These are phyloP conservation scores for Monopterus albus DNA, from an alignment of 2,113 vertebrate genomes.

Conservation along the genomic window DNA sequence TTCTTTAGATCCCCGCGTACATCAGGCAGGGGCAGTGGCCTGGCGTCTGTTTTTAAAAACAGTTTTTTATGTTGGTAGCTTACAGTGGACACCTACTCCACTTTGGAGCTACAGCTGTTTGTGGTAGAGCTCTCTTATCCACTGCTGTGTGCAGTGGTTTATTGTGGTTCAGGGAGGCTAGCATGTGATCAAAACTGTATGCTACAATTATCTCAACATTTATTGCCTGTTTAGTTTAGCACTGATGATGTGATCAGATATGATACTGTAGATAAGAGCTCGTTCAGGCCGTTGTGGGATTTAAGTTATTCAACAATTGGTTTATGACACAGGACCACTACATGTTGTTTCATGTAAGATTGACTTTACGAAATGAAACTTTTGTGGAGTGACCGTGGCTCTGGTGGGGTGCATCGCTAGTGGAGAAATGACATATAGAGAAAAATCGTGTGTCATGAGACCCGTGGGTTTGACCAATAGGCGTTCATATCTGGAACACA, in stretches of 20 bases:
- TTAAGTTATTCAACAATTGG: background rate
- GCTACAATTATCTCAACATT: slow-evolving; percentile 33
- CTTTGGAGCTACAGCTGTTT: no score
- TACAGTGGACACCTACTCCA: no score
- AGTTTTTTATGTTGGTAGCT: no score
- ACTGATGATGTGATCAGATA: slow-evolving; percentile 18
- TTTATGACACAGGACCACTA: slow-evolving; percentile 9
- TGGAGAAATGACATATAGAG: slow-evolving; percentile 30
- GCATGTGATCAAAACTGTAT: slow-evolving; percentile 49
- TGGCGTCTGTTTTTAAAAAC: no score
- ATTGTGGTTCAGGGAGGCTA: slow-evolving; percentile 43
- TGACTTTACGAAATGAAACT: slow-evolving; percentile 30
- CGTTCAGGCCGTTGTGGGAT: background rate
- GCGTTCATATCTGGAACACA: slow-evolving; percentile 3
- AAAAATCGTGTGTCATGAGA: slow-evolving; percentile 62
- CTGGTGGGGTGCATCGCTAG: background rate
- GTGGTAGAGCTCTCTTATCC: no score
- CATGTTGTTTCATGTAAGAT: slow-evolving; percentile 15
- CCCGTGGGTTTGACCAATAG: slow-evolving; percentile 12
- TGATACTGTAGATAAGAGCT: background rate
- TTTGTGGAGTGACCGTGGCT: slow-evolving; percentile 16
- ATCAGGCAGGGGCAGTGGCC: no score
- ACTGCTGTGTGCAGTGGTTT: no score
- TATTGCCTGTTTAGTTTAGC: slow-evolving; percentile 24
- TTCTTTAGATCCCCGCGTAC: no score